Base-by-base conservation (phyloP, 2,888 invertebrate genomes). In the Himalopsyche kuldschensis region DNA sequence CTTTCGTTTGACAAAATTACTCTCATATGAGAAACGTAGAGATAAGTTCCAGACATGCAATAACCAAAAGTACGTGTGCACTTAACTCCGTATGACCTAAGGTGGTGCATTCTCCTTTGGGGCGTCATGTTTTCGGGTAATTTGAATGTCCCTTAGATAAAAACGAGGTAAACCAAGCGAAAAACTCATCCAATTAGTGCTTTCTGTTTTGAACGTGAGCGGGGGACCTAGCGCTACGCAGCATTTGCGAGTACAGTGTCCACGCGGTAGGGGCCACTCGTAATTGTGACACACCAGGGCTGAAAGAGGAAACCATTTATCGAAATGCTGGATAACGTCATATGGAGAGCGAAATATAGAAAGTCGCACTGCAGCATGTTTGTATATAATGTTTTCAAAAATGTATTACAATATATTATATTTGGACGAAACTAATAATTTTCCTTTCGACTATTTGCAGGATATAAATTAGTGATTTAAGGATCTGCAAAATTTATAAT, bases 151-250 rank as follows among this genome's bases (percentile, higher is more conserved):
- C 69, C 69, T 46, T 41, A 63, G 31, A 78, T 78, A 79, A 79
- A 63, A 79, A 79, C 27, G 55, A 63, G 63, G 32, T 30, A 79
- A 79, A 79, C 79, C 47, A 78, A 78, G 47, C 78, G 78, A 47
- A 48, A 78, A 78, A 47, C 79, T 63, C 79, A 79, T 79, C 79
- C 79, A 79, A 79, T 79, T 79, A 79, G 78, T 47, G 78, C 15
- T 47, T 69, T 69, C 47, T 78, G 30, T 46, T 47, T 20, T 47
- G 47, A 46, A 46, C 24, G 41, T 47, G 27, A 27, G 69, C 55
- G 4, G 15, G 69, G 27, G 24, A 15, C 30, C 27, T 27, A 30
- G 27, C 69, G 69, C 69, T 24, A 27, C 69, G 69, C 30, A 69
- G 69, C 24, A 27, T 27, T 69, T 69, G 30, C 69, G 30, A 69